Base-by-base conservation (phyloP, 2,113 vertebrate genomes). In the Pteruthius melanotis region DNA sequence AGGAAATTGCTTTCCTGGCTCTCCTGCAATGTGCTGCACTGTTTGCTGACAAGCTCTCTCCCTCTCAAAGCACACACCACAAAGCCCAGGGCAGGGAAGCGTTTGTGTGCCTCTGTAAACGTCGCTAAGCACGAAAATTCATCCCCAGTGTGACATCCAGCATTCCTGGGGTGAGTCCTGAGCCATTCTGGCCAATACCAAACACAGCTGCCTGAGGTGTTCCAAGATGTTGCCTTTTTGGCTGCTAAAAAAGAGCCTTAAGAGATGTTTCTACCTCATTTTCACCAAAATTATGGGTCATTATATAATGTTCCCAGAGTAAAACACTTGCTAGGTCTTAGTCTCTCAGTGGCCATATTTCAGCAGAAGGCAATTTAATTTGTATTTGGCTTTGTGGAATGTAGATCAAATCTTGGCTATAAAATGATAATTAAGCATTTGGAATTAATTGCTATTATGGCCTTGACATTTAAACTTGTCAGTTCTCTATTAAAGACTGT, bases 1-100 rank as follows among this genome's bases (percentile, higher is more conserved):
- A 56, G 54, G 65, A 14, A 89, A 96, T 61, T 90, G 89, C 90
- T 90, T 56, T 59, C 72, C 79, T 37, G 6, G 65, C 90, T 93
- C 82, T 87, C 84, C 84, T 70, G 33, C 84, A 94, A 87, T 15
- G 59, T 4, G 40, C 65, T 14, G 78, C 70, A 24, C 27, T 94
- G 82, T 94, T 95, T 89, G 77, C 96, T 93, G 79, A 96, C 92
- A 93, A 77, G 77, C 74, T 44, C 84, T 49, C 60, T 30, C 82
- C 49, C 52, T 53, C 93, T 89, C 84, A 52, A 69, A 93, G 49
- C 79, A 83, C 61, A 60, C 33, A 20, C 40, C 74, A 74, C 5
- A 74, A 87, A 94, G 84, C 84, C 83, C 89, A 89, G 85, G 84
- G 94, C 82, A 47, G 53, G 9, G 68, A 70, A 83, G 72, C 20